Evolutionary conservation across 1,140 invertebrate genomes (phyloP).

Genomic region (Saccostrea echinata): DNA sequence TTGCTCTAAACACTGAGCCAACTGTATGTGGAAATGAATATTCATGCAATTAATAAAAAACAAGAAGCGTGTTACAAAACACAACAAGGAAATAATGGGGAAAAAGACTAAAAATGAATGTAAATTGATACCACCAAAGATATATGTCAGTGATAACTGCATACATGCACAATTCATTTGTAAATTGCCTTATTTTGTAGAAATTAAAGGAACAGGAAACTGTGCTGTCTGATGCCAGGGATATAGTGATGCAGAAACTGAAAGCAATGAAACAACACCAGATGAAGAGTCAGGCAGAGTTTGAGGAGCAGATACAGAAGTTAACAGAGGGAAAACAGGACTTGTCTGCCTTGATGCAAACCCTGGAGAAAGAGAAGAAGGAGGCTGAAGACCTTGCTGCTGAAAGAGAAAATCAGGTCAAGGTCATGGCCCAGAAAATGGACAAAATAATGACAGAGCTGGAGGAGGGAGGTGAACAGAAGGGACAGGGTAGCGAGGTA

Average conservation of each 20-base stretch:
- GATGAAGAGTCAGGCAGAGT: constrained; percentile 7
- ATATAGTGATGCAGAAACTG: constrained; percentile 56
- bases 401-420: constrained; percentile 41
- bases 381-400: background rate
- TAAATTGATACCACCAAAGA: too few species aligned
- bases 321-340: constrained; percentile 47
- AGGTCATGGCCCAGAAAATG: constrained; percentile 31
- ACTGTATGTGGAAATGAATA: too few species aligned
- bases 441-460: constrained; percentile 48
- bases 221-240: constrained; percentile 64
- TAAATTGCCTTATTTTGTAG: constrained; percentile 53
- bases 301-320: constrained; percentile 48
- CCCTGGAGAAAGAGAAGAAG: constrained; percentile 48
- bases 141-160: too few species aligned
- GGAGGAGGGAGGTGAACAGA: constrained; percentile 55
- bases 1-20: too few species aligned
- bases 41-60: too few species aligned
- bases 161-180: too few species aligned
- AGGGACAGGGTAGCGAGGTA: constrained; percentile 50
- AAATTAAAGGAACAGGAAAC: constrained; percentile 65
- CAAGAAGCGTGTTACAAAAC: too few species aligned
- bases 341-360: constrained; percentile 44
- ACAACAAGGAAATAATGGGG: too few species aligned
- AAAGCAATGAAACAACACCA: background rate
- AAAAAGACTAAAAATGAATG: too few species aligned